Evolutionary conservation across 2,888 invertebrate species (phyloP).

Genomic region (Lobophora halterata): DNA sequence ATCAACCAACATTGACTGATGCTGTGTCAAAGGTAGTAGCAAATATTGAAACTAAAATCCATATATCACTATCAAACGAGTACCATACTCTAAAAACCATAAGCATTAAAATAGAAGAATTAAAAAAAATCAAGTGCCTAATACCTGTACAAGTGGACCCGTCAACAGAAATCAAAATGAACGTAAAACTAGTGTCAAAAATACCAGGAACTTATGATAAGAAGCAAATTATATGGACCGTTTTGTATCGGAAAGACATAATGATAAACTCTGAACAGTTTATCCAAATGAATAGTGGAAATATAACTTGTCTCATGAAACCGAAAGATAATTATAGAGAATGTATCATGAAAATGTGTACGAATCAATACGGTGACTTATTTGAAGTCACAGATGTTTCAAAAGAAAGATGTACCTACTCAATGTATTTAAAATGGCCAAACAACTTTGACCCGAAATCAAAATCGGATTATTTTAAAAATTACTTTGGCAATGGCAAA

Average conservation of each 20-base stretch:
- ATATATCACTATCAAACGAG: constrained; percentile 47
- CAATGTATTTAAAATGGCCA: constrained; percentile 56
- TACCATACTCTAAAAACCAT: constrained; percentile 47
- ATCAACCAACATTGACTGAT: not conserved
- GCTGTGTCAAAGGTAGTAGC: constrained; percentile 39
- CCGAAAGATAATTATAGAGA: constrained; percentile 37
- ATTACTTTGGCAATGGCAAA: constrained; percentile 39
- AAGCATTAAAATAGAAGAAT: constrained; percentile 47
- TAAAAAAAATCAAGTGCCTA: constrained; percentile 46
- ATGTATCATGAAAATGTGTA: constrained; percentile 37
- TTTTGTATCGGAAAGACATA: constrained; percentile 48
- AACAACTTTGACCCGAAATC: constrained; percentile 41
- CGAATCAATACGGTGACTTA: constrained; percentile 39
- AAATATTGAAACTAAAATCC: constrained; percentile 35
- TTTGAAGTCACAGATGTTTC: constrained; percentile 43
- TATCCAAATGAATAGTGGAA: constrained; percentile 39
- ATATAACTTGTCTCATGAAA: constrained; percentile 36
- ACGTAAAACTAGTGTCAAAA: constrained; percentile 50
- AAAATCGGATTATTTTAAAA: constrained; percentile 32
- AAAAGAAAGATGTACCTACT: constrained; percentile 12
- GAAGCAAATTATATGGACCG: constrained; percentile 50
- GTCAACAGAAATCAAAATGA: constrained; percentile 39
- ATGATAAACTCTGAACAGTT: constrained; percentile 56
- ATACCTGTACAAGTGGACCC: constrained; percentile 43
- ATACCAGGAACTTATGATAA: constrained; percentile 53